A percentile compares a stretch with the other conserved stretches of the same genome.
Evolutionary conservation across 2,113 vertebrate genomes (phyloP).

Genomic region (Paratilapia polleni): DNA sequence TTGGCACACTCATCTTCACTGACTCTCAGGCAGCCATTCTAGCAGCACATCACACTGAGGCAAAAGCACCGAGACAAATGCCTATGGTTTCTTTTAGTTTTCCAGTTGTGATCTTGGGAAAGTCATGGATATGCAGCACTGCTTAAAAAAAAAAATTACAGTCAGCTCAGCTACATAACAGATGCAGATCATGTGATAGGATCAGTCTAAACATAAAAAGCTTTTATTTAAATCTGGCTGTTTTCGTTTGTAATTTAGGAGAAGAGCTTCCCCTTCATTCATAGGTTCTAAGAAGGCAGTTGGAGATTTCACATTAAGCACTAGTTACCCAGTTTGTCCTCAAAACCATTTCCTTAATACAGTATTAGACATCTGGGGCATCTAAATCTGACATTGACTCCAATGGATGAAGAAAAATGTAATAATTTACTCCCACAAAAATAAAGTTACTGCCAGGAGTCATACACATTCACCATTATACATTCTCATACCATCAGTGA

Average conservation of each 20-base stretch:
- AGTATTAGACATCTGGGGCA: conserved; percentile 4
- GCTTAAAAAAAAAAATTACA: background rate
- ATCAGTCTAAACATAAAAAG: background rate
- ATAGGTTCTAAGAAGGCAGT: background rate
- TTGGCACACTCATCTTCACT: background rate
- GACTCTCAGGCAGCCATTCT: conserved; percentile 37
- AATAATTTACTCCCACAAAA: background rate
- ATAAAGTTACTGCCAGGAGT: conserved; percentile 32
- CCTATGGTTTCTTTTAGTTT: background rate
- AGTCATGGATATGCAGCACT: conserved; percentile 18
- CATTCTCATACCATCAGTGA: conserved; percentile 14
- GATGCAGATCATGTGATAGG: background rate
- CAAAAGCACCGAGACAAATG: background rate
- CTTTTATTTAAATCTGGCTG: background rate
- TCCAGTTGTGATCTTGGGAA: background rate
- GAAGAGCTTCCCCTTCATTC: background rate
- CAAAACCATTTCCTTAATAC: conserved; percentile 23
- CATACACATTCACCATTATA: background rate
- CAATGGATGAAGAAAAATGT: background rate
- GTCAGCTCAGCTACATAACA: background rate
- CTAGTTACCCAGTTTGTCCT: background rate
- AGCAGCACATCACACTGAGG: conserved; percentile 29
- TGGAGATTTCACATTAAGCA: background rate
- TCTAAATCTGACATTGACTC: background rate
- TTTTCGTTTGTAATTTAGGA: background rate